Percentiles rank a stretch among this genome's conserved stretches.
These are phyloP conservation scores for Pangasius mekongensis DNA, from an alignment of 2,797 vertebrate genomes.

Conservation along the genomic window DNA sequence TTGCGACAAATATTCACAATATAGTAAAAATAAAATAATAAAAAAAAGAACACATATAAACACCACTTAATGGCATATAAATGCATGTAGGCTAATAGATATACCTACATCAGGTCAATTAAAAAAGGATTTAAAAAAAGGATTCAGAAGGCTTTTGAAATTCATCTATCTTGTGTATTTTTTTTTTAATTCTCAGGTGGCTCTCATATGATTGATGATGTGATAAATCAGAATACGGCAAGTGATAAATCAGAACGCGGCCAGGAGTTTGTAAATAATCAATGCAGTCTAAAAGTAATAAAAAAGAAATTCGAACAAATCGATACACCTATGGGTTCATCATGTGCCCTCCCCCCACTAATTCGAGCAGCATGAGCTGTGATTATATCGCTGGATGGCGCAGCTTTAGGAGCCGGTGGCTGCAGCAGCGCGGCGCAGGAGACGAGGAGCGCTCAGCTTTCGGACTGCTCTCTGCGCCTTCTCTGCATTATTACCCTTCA, in stretches of 20 bases:
- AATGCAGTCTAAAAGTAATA: constrained; percentile 23
- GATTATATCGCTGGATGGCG: constrained; percentile 53
- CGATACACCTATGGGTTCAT: constrained; percentile 29
- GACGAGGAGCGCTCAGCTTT: constrained; percentile 63
- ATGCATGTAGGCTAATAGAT: neutral
- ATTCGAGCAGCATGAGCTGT: constrained; percentile 9
- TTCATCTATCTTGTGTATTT: neutral
- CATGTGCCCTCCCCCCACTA: constrained; percentile 7
- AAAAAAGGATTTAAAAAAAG: neutral
- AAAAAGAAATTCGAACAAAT: constrained; percentile 40
- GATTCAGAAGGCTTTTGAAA: neutral
- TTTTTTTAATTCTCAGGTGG: neutral
- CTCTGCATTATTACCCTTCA: neutral
- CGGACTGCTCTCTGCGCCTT: neutral
- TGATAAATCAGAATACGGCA: constrained; percentile 6
- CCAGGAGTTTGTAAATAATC: constrained; percentile 16
- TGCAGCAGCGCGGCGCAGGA: constrained; percentile 65
- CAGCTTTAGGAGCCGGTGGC: constrained; percentile 79
- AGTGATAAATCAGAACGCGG: constrained; percentile 15
- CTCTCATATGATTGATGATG: constrained; percentile 15
- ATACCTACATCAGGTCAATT: neutral
- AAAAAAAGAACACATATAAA: neutral
- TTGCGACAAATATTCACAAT: neutral
- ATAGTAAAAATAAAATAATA: neutral
- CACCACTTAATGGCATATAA: neutral